phyloP scores from a whole-genome alignment of 2,888 invertebrate genomes.

The Alloplasta piceator region DNA sequence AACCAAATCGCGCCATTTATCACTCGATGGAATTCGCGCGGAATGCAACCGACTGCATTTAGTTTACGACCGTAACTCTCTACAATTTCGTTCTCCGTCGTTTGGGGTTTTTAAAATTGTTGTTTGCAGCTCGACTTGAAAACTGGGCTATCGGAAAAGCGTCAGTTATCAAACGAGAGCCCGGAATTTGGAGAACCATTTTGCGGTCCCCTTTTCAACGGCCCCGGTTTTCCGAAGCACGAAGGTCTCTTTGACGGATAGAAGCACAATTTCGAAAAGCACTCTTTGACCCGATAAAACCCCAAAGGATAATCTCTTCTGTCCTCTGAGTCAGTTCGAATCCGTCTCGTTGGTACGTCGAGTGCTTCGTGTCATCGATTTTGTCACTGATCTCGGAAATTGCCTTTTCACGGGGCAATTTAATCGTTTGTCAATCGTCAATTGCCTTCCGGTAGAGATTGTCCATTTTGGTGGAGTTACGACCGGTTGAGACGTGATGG shows the following conservation, averaged over 20 bases:
- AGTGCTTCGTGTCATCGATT: neutral
- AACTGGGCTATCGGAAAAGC: constrained; percentile 41
- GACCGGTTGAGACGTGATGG: too few species aligned
- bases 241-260: constrained; percentile 12
- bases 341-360: too few species aligned
- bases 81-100: constrained; percentile 5
- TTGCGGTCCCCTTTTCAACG: too few species aligned
- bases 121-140: neutral
- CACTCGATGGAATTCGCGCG: constrained; percentile 17
- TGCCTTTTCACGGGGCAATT: neutral
- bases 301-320: neutral
- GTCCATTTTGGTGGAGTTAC: too few species aligned
- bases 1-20: constrained; percentile 6
- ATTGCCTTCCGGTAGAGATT: too few species aligned
- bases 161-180: constrained; percentile 17
- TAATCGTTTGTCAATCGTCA: too few species aligned
- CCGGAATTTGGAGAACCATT: too few species aligned
- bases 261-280: neutral
- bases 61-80: neutral
- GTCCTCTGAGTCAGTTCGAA: neutral
- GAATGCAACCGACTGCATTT: neutral
- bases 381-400: constrained; percentile 11
- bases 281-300: constrained; percentile 7
- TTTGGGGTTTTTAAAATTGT: constrained; percentile 41
- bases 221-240: neutral